Percentiles rank a stretch among this genome's conserved stretches.
Evolutionary conservation across 2,797 vertebrate species (phyloP).

Genomic region (Tragelaphus eurycerus): DNA sequence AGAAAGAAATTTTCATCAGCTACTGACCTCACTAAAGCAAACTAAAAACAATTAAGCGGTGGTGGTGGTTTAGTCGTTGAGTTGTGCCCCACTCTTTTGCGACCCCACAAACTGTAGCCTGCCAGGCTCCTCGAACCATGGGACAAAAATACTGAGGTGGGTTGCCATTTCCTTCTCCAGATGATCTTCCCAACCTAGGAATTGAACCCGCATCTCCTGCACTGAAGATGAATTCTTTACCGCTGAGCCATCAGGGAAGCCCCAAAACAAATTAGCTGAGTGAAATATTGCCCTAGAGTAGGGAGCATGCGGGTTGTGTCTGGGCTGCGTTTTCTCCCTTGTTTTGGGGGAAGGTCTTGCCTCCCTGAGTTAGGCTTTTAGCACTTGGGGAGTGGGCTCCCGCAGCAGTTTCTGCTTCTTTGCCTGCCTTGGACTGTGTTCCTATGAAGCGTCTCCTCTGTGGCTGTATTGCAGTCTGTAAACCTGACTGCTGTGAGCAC

Average conservation of each 20-base stretch:
- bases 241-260: not conserved
- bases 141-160: not conserved
- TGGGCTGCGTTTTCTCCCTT: not conserved
- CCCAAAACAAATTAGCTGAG: not conserved
- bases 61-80: not conserved
- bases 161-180: not conserved
- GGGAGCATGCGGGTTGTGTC: not conserved
- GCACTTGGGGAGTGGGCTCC: not conserved
- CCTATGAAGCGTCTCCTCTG: not conserved
- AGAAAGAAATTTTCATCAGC: slow-evolving; percentile 25
- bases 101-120: not conserved
- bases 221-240: not conserved
- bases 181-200: not conserved
- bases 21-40: not conserved
- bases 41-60: not conserved
- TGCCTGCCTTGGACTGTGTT: not conserved
- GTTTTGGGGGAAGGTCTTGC: not conserved
- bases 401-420: not conserved
- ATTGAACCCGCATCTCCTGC: not conserved
- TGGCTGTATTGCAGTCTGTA: slow-evolving; percentile 18
- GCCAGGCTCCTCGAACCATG: not conserved
- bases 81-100: not conserved
- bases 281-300: not conserved
- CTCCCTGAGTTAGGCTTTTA: not conserved
- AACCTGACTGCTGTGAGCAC: not conserved